Evolutionary conservation across 2,888 invertebrate species (phyloP).

Genomic region (Chesias legatella): DNA sequence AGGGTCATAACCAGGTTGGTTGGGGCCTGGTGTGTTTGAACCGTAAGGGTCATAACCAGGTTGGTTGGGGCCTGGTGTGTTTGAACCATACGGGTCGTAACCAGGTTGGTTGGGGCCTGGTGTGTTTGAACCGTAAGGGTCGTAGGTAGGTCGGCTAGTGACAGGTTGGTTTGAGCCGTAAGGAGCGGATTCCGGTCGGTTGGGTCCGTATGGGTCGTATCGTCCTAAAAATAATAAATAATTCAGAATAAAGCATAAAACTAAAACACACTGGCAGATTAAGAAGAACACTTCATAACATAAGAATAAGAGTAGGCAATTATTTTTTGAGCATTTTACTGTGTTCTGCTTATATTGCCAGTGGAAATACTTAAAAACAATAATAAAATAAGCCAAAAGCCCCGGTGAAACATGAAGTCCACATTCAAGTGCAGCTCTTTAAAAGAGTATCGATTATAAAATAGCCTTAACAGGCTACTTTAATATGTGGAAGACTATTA

Average conservation of each 20-base stretch:
- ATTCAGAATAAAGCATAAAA: neutral
- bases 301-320: no score
- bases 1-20: neutral
- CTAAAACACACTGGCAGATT: no score
- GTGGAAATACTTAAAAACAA: no score
- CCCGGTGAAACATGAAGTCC: no score
- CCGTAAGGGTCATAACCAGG: neutral
- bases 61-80: neutral
- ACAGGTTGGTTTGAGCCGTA: neutral
- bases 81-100: neutral
- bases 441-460: no score
- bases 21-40: neutral
- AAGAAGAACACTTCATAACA: no score
- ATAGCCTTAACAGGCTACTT: no score
- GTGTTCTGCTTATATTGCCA: no score
- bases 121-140: neutral
- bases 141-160: neutral
- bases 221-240: constrained; percentile 8
- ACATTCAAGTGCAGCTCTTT: no score
- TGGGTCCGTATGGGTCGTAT: constrained; percentile 8
- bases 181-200: neutral
- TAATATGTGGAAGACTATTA: no score
- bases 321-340: no score
- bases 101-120: neutral
- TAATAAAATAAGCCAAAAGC: no score